Evolutionary conservation across 2,113 vertebrate genomes (phyloP).

Genomic region (Acanthisitta chloris): DNA sequence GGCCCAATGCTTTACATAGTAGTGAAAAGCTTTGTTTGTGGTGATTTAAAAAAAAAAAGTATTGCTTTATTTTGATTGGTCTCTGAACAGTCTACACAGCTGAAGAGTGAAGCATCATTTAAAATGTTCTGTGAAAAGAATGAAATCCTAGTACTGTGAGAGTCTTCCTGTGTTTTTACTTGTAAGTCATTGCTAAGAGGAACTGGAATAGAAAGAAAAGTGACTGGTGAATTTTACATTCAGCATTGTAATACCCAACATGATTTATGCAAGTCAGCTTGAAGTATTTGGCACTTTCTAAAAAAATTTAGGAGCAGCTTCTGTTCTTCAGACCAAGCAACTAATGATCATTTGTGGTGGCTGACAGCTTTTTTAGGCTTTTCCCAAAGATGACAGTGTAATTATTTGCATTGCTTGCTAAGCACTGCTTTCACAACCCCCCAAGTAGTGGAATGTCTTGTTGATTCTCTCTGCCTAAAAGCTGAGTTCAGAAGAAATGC

Average conservation of each 20-base stretch:
- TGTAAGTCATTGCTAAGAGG: neutral
- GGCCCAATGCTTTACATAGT: neutral
- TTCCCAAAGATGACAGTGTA: neutral
- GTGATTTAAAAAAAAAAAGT: neutral
- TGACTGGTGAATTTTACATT: neutral
- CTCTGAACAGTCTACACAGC: neutral
- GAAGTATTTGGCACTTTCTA: neutral
- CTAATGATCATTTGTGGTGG: neutral
- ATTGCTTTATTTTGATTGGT: neutral
- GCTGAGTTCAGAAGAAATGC: neutral
- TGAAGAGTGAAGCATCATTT: neutral
- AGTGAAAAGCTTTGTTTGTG: neutral
- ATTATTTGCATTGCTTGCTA: neutral
- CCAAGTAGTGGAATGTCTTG: neutral
- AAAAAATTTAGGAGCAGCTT: neutral
- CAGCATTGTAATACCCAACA: neutral
- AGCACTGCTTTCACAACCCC: neutral
- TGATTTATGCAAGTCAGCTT: conserved; percentile 19
- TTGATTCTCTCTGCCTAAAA: neutral
- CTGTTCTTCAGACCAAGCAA: neutral
- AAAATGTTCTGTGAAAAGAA: neutral
- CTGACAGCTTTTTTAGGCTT: conserved; percentile 8
- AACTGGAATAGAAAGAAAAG: neutral
- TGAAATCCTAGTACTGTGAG: neutral
- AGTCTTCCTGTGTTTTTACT: neutral